Conservation (phyloP, 2,113 vertebrate genomes). For the Dicentrarchus labrax region DNA sequence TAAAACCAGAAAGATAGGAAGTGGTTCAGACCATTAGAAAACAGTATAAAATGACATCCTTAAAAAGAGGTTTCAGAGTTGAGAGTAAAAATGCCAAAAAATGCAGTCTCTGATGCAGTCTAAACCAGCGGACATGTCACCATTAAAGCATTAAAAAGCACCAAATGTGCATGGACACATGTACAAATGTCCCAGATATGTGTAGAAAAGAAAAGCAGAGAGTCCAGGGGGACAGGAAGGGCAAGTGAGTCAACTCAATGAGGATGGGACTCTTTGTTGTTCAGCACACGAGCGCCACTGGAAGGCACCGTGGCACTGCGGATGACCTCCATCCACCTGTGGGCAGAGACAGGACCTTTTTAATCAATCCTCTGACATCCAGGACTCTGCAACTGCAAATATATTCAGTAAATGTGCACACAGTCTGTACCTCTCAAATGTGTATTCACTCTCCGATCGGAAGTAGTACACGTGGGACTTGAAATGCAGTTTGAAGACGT, state of each 20-base stretch:
- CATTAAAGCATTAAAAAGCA: conserved; percentile 85
- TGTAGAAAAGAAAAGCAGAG: conserved; percentile 75
- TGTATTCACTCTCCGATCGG: conserved; percentile 97
- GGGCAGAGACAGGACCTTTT: neutral
- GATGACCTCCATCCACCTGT: conserved; percentile 99
- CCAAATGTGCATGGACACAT: conserved; percentile 82
- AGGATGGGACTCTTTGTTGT: conserved; percentile 89
- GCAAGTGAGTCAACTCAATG: conserved; percentile 83
- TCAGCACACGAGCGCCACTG: conserved; percentile 85
- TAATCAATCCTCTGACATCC: neutral
- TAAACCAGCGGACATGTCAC: conserved; percentile 86
- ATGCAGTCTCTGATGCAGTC: conserved; percentile 85
- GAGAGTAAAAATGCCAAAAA: conserved; percentile 85
- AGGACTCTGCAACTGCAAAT: neutral
- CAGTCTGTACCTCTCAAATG: conserved; percentile 91
- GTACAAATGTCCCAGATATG: conserved; percentile 79
- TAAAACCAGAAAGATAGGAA: conserved; percentile 76
- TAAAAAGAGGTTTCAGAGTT: conserved; percentile 85
- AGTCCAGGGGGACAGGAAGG: conserved; percentile 28
- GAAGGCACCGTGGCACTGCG: conserved; percentile 94
- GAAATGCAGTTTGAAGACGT: conserved; percentile 99
- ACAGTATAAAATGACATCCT: conserved; percentile 86
- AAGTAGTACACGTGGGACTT: conserved; percentile 99
- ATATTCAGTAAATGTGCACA: neutral
- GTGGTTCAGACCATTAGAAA: conserved; percentile 83